Conservation (phyloP, 64 coral and sea anemone species). For the Actinia equina region DNA sequence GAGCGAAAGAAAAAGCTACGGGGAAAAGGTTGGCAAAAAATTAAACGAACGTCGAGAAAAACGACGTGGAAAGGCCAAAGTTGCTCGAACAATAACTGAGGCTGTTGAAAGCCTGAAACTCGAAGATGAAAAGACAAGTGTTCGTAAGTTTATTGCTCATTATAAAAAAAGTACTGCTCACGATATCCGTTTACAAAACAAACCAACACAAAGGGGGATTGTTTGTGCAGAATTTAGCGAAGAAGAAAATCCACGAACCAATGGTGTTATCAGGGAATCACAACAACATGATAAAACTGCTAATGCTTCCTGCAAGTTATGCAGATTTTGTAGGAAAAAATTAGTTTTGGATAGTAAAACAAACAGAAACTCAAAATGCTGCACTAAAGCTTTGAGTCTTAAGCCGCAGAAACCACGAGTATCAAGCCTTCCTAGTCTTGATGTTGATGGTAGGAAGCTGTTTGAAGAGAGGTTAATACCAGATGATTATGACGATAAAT, state of each 20-base stretch:
- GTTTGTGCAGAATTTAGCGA: neutral
- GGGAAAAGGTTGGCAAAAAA: neutral
- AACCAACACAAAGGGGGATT: neutral
- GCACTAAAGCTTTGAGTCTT: neutral
- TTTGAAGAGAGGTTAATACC: constrained; percentile 70
- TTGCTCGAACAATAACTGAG: constrained; percentile 36
- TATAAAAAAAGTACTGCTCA: neutral
- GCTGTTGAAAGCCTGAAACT: constrained; percentile 36
- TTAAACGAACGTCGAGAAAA: neutral
- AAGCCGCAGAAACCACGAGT: neutral
- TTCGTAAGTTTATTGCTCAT: constrained; percentile 22
- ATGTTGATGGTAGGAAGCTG: constrained; percentile 33
- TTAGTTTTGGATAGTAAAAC: neutral
- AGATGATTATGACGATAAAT: neutral
- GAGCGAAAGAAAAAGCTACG: neutral
- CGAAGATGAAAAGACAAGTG: constrained; percentile 14
- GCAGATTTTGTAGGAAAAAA: neutral
- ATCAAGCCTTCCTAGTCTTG: constrained; percentile 17
- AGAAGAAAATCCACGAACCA: neutral
- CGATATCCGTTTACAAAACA: neutral
- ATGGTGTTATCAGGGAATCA: neutral
- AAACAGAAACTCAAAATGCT: neutral
- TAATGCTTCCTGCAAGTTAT: neutral
- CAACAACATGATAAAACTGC: neutral
- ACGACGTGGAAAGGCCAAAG: neutral